Evolutionary conservation across 2,888 invertebrate species (phyloP), one percentile per base, ranked within the genome.

Genomic region (Napeogenes sylphis): DNA sequence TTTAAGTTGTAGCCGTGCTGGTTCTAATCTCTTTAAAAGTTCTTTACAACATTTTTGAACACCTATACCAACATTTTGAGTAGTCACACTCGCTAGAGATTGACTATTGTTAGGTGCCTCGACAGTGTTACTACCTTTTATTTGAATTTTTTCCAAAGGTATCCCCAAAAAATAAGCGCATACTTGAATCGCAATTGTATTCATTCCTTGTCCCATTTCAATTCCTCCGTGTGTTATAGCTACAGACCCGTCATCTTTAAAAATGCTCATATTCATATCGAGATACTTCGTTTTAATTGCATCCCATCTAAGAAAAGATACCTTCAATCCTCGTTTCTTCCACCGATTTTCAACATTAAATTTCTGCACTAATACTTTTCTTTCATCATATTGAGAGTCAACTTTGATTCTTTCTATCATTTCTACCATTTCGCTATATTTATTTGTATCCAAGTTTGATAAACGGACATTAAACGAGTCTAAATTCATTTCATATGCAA

Each of bases 181-280:
- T 0, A 94, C 92, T 87, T 95, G 95, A 2, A 93, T 92, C 0
- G 91, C 93, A 91, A 95, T 95, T 0, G 95, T 58, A 95, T 90
- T 21, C 21, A 95, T 91, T 8, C 97, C 97, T 86, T 97, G 97
- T 0, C 97, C 97, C 75, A 94, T 92, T 87, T 95, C 95, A 35
- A 94, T 87, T 2, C 94, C 95, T 13, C 94, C 94, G 71, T 95
- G 95, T 2, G 92, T 85, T 6, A 97, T 85, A 0, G 93, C 90
- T 1, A 97, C 94, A 0, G 93, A 92, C 0, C 93, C 95, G 21
- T 21, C 21, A 77, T 92, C 91, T 32, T 93, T 93, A 74, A 93
- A 95, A 62, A 97, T 92, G 0, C 93, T 90, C 45, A 71, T 12
- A 21, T 92, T 85, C 0, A 93, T 92, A 58, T 92, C 88, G 65